These are phyloP conservation scores for Dioctria linearis DNA, from an alignment of 2,888 invertebrate genomes.

Conservation along the genomic window DNA sequence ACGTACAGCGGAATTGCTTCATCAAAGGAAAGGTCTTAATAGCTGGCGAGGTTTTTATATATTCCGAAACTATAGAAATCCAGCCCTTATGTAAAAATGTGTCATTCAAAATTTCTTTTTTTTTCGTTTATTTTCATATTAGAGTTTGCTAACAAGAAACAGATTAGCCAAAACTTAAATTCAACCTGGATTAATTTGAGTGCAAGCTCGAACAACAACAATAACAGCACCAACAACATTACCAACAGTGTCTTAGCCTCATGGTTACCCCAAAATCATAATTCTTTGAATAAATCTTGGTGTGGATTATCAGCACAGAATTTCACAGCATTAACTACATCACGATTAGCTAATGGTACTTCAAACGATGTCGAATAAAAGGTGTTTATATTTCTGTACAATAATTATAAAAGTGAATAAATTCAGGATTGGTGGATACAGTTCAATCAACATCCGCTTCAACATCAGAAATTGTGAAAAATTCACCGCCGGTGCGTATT, in stretches of 20 bases:
- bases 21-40: conserved; percentile 71
- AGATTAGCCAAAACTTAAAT: conserved; percentile 12
- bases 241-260: conserved; percentile 46
- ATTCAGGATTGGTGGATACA: conserved; percentile 24
- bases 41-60: conserved; percentile 26
- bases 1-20: conserved; percentile 75
- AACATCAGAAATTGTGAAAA: neutral
- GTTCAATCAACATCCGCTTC: neutral
- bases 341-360: conserved; percentile 17
- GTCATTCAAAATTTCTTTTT: neutral
- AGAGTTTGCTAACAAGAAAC: conserved; percentile 33
- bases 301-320: conserved; percentile 23
- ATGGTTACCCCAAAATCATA: conserved; percentile 45
- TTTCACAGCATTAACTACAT: neutral
- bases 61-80: neutral
- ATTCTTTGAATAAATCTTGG: conserved; percentile 47
- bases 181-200: conserved; percentile 35
- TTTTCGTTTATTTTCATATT: neutral
- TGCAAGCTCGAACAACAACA: neutral
- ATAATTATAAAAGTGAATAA: conserved; percentile 25
- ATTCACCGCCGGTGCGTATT: conserved; percentile 41
- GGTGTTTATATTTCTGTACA: neutral
- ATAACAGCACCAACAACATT: neutral
- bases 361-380: conserved; percentile 19
- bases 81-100: neutral